phyloP scores from a whole-genome alignment of 92 coral and sea anemone species.

The Palythoa grandis region DNA sequence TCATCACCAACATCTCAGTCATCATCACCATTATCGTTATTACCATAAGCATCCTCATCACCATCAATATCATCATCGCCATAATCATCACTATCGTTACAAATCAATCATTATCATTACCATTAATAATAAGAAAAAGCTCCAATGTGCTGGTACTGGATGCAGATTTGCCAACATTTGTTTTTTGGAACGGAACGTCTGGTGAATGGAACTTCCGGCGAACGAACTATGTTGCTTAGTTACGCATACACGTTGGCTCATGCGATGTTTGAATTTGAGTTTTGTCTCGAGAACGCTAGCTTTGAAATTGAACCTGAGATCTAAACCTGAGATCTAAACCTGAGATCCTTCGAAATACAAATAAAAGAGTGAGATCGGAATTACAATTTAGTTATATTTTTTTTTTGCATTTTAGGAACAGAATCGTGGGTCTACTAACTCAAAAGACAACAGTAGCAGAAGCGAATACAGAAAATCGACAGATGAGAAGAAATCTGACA shows the following conservation, averaged over 20 bases:
- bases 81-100: background rate
- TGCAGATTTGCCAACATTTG: no score
- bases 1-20: background rate
- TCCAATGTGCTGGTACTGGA: no score
- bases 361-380: no score
- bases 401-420: background rate
- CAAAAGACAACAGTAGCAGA: background rate
- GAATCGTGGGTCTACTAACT: background rate
- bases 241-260: no score
- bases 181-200: no score
- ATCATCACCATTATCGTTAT: background rate
- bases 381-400: background rate
- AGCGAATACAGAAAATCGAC: background rate
- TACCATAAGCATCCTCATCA: background rate
- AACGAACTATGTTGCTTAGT: no score
- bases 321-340: no score
- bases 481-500: background rate
- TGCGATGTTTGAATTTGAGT: no score
- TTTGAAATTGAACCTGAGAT: no score
- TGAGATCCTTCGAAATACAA: no score
- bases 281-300: no score
- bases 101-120: background rate
- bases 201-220: no score
- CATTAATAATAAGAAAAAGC: background rate
- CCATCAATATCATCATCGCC: background rate